Evolutionary conservation across 2,797 vertebrate species (phyloP).

Genomic region (Taeniopygia guttata): DNA sequence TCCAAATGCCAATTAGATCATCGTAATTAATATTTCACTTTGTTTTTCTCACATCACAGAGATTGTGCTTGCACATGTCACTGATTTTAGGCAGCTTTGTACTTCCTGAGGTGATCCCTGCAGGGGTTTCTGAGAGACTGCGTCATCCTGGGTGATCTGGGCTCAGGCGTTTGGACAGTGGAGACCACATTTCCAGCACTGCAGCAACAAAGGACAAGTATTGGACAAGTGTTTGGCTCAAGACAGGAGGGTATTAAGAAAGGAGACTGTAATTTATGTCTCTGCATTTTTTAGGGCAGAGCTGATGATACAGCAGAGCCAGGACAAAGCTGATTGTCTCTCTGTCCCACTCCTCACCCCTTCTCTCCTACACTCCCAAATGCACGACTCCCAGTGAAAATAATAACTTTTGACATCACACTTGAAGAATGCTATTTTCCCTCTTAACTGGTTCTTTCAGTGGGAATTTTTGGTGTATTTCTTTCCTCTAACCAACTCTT

Average conservation of each 20-base stretch:
- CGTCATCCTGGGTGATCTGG: neutral
- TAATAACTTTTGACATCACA: neutral
- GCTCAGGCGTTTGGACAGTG: neutral
- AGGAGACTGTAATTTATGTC: neutral
- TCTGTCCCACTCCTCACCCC: neutral
- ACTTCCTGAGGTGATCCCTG: neutral
- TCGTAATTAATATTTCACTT: neutral
- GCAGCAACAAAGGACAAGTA: neutral
- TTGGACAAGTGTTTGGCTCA: neutral
- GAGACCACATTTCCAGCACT: neutral
- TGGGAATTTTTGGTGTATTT: neutral
- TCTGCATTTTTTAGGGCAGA: neutral
- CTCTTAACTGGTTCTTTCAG: neutral
- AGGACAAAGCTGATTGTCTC: neutral
- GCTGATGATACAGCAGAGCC: neutral
- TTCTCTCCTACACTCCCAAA: neutral
- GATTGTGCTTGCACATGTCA: neutral
- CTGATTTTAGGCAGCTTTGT: neutral
- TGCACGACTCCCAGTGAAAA: neutral
- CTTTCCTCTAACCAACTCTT: neutral
- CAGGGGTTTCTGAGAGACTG: neutral
- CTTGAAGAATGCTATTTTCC: neutral
- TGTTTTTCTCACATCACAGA: neutral
- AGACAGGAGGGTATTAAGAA: neutral
- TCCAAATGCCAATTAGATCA: neutral